Evolutionary conservation across 2,797 vertebrate genomes (phyloP).

Genomic region (Sebastes cheni): DNA sequence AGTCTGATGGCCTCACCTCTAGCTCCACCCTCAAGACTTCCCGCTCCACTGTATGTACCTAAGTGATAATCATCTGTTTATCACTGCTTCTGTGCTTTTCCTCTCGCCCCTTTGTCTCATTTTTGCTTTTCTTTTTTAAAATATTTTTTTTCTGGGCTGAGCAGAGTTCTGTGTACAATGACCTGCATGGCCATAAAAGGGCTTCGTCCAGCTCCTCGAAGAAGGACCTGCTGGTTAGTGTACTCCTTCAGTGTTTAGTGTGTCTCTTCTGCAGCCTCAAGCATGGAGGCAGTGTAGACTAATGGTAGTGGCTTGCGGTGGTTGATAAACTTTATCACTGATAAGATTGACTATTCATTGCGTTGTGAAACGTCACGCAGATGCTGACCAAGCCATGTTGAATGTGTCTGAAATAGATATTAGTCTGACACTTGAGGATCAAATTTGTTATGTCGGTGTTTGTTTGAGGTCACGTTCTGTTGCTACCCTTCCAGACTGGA

Average conservation of each 20-base stretch:
- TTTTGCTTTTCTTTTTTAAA: background rate
- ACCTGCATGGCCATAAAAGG: slow-evolving; percentile 85
- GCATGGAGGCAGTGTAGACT: slow-evolving; percentile 32
- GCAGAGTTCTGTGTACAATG: slow-evolving; percentile 89
- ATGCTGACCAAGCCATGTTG: background rate
- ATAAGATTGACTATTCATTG: slow-evolving; percentile 5
- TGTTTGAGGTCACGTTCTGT: slow-evolving; percentile 50
- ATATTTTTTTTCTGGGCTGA: slow-evolving; percentile 22
- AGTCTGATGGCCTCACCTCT: slow-evolving; percentile 78
- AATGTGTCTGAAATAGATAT: background rate
- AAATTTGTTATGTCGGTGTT: slow-evolving; percentile 6
- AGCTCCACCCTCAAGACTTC: slow-evolving; percentile 80
- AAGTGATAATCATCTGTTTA: background rate
- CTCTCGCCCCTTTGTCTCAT: background rate
- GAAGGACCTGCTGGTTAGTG: slow-evolving; percentile 93
- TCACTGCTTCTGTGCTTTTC: background rate
- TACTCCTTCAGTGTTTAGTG: background rate
- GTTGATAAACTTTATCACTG: background rate
- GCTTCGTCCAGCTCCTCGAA: slow-evolving; percentile 79
- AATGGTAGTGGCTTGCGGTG: slow-evolving; percentile 20
- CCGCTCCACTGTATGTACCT: slow-evolving; percentile 86
- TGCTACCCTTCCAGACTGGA: slow-evolving; percentile 85
- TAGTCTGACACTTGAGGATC: background rate
- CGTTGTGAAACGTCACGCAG: slow-evolving; percentile 9
- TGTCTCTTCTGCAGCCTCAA: slow-evolving; percentile 27